A percentile compares a stretch with the other conserved stretches of the same genome.
Conservation (phyloP, 2,888 invertebrate species). For the Alviniconcha strummeri region DNA sequence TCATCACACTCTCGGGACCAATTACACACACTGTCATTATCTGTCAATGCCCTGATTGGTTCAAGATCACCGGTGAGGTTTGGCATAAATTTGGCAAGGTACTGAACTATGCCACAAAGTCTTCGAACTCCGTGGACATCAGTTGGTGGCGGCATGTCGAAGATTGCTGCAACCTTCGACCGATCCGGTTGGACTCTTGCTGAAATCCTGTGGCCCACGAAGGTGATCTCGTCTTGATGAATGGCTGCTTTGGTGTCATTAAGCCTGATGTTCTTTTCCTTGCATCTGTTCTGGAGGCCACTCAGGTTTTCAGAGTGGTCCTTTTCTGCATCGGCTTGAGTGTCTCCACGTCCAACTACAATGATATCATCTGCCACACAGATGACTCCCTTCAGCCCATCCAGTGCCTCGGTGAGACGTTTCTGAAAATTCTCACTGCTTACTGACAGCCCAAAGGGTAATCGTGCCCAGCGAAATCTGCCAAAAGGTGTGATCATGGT, state of each 20-base stretch:
- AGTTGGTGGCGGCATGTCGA: constrained; percentile 32
- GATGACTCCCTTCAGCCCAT: constrained; percentile 39
- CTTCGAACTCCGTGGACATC: constrained; percentile 41
- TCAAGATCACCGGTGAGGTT: constrained; percentile 23
- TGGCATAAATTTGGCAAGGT: constrained; percentile 41
- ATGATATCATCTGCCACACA: constrained; percentile 43
- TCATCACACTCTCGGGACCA: constrained; percentile 38
- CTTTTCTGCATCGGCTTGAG: constrained; percentile 29
- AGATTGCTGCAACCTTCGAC: constrained; percentile 36
- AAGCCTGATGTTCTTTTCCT: constrained; percentile 18
- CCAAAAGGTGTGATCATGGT: constrained; percentile 54
- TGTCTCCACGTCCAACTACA: constrained; percentile 41
- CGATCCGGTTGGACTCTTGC: constrained; percentile 42
- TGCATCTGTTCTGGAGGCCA: constrained; percentile 27
- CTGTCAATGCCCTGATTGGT: constrained; percentile 32
- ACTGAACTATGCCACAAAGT: constrained; percentile 44
- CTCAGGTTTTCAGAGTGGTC: constrained; percentile 38
- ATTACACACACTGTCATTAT: constrained; percentile 30
- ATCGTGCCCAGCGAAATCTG: constrained; percentile 42
- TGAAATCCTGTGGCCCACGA: constrained; percentile 45
- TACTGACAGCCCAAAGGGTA: constrained; percentile 16
- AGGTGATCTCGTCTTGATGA: constrained; percentile 27
- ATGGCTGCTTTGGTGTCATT: constrained; percentile 29
- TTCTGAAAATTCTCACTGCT: constrained; percentile 45
- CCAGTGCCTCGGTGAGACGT: constrained; percentile 39